Base-by-base conservation (phyloP, 2,888 invertebrate species). In the Stenchaetothrips biformis region DNA sequence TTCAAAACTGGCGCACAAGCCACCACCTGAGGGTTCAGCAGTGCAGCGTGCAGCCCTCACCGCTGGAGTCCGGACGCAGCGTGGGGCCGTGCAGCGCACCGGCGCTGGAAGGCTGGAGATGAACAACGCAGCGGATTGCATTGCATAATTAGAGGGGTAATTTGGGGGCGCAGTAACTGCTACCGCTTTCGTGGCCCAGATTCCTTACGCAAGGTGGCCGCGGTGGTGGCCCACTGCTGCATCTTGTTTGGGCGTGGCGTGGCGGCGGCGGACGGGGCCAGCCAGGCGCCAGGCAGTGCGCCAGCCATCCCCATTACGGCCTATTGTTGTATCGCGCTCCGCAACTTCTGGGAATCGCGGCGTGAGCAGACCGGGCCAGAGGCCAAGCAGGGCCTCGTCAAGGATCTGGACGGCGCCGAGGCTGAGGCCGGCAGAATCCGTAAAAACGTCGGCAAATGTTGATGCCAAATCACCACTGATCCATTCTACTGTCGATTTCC, bases 121-220 rank as follows among this genome's bases (percentile, higher is more conserved):
- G 37, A 37, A 37, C 37, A 37, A 37, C 37, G 37, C 37, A 37
- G 37, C 37, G 37, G 67, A 74, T 74, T 74, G 25, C 67, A 25
- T 74, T 74, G 67, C 67, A 25, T 74, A 74, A 74, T 74, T 74
- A 21, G 53, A 25, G 25, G 67, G 67, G 67, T 74, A 74, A 74
- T 74, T 74, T 74, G 67, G 67, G 67, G 67, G 25, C 25, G 11
- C 21, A 74, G 67, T 74, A 25, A 74, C 67, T 25, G 67, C 67
- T 74, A 25, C 25, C 67, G 11, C 25, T 25, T 74, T 74, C 67
- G 11, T 74, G 11, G n/a, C 25, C 67, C 67, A 74, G 67, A 74
- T 74, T 74, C 67, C 67, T 74, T 74, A 74, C 67, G 67, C 67
- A 74, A 74, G 67, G 21, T 74, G 59, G 18, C 59, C 59, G 59